Conservation (phyloP, 2,113 vertebrate species). For the Hippopotamus amphibius region DNA sequence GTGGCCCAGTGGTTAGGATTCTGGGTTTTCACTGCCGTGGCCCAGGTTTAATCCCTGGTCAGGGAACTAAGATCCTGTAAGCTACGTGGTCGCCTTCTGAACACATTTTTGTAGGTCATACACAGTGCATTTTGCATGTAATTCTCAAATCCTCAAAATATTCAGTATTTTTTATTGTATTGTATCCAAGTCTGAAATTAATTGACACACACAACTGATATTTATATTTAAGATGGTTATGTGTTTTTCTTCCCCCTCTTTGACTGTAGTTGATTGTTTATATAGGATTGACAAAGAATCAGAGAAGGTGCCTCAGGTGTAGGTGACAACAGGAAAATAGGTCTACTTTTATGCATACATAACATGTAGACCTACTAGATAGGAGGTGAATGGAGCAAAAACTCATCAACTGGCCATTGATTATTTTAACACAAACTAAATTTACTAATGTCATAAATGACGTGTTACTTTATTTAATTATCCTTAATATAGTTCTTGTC, state of each 20-base stretch:
- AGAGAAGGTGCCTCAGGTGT: not conserved
- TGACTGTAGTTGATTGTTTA: not conserved
- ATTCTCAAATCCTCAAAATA: not conserved
- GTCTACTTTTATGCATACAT: not conserved
- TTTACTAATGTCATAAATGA: not conserved
- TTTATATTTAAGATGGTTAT: not conserved
- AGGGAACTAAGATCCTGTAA: not conserved
- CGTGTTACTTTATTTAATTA: not conserved
- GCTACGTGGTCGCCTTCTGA: not conserved
- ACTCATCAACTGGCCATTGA: not conserved
- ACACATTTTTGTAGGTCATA: not conserved
- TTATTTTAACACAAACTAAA: no score
- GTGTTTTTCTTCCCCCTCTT: not conserved
- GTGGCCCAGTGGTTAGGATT: not conserved
- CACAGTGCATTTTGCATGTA: not conserved
- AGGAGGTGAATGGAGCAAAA: not conserved
- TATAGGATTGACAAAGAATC: not conserved
- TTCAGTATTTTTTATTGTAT: not conserved
- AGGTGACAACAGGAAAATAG: not conserved
- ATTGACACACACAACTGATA: not conserved
- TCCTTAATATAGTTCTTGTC: not conserved
- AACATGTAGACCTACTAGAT: not conserved
- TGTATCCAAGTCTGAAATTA: not conserved
- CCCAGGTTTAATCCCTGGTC: not conserved
- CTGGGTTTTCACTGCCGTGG: not conserved